Evolutionary conservation across 2,888 invertebrate species (phyloP), one percentile per base, ranked within the genome.

Genomic region (Nomada ruficornis): DNA sequence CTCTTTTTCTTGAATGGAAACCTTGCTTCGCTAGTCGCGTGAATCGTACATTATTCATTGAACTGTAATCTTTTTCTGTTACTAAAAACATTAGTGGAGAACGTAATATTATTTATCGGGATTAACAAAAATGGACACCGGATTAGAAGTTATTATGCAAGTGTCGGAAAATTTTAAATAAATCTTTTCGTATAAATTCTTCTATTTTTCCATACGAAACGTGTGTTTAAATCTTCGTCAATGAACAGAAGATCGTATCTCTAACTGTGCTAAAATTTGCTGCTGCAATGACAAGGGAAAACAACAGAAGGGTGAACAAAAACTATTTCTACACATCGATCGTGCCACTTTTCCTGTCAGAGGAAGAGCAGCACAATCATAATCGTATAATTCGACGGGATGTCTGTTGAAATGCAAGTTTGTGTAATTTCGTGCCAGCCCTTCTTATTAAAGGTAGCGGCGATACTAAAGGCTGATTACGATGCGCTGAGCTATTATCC

Each of bases 401-500:
- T 79, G 70, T 82, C 82, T 88, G 87, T 85, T 73, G 89, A 89
- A 89, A 89, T 65, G 69, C 72, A 71, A 76, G 60, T 86, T 87
- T 87, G 77, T 68, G 82, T 79, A 88, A 88, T 71, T 71, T 11
- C 60, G n/a, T 23, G 60, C 50, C 62, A 55, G 57, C 73, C 69
- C 77, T 64, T 68, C 74, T 79, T 86, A 81, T 87, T 84, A 86
- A 79, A 83, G 81, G 85, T 86, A 73, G 52, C 50, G 50, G 62
- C 65, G 80, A 86, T 87, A 81, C 26, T 50, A 20, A 55, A 50
- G 65, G 69, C 54, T 73, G 82, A 87, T 87, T 81, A 84, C 75
- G 82, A 86, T 71, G 74, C 68, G 57, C 54, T 29, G 57, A 68
- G 72, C 77, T 76, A 83, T 86, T 86, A 86, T 86, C 86, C 82